These are phyloP conservation scores for Drosophila pseudoananassae DNA, from an alignment of 1,140 invertebrate genomes.

Conservation along the genomic window DNA sequence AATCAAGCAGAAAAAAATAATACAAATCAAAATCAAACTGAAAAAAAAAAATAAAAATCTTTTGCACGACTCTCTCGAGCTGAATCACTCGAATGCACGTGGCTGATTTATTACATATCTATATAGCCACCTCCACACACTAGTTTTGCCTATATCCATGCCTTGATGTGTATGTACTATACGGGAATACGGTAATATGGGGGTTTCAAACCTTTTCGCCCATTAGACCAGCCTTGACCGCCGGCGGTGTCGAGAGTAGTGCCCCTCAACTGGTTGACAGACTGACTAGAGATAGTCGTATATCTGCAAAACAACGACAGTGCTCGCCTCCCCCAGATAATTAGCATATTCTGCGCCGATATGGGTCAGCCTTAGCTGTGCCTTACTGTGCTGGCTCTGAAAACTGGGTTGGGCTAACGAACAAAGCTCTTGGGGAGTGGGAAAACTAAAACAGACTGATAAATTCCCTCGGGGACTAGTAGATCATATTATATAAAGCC, in stretches of 20 bases:
- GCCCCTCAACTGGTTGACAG: constrained; percentile 29
- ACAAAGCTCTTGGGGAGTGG: constrained; percentile 11
- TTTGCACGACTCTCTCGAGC: constrained; percentile 53
- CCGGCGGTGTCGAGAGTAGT: constrained; percentile 38
- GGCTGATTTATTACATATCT: constrained; percentile 67
- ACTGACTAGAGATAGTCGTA: constrained; percentile 39
- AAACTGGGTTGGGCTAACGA: constrained; percentile 65
- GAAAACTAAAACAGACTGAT: constrained; percentile 18
- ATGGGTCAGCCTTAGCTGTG: constrained; percentile 70
- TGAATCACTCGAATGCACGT: constrained; percentile 76
- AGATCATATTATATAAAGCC: constrained; percentile 1
- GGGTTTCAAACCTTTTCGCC: constrained; percentile 34
- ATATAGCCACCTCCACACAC: constrained; percentile 20
- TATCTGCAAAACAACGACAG: constrained; percentile 18
- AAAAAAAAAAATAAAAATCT: constrained; percentile 49
- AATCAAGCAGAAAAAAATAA: constrained; percentile 13
- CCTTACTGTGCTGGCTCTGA: constrained; percentile 37
- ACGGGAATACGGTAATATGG: background rate
- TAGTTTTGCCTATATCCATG: background rate
- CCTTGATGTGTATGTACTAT: background rate
- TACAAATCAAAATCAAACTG: background rate
- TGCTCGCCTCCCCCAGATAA: constrained; percentile 43
- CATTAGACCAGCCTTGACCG: constrained; percentile 70
- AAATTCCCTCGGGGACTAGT: constrained; percentile 21
- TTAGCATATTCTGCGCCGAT: constrained; percentile 80